Conservation (phyloP, 2,888 invertebrate genomes). For the Platerodrilus igneus region DNA sequence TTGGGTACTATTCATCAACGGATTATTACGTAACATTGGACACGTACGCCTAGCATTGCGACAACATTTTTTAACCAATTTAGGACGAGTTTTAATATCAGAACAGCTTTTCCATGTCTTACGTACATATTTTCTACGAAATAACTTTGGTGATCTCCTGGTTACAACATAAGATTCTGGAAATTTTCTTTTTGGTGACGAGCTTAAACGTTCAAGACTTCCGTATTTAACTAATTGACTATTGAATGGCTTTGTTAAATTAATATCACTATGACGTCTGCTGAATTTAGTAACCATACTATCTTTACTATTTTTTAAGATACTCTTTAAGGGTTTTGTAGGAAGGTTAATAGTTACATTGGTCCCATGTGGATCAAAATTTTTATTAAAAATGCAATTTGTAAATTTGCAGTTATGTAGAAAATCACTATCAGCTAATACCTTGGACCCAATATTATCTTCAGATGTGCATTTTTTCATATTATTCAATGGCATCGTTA, state of each 20-base stretch:
- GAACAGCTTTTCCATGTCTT: constrained; percentile 47
- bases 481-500: constrained; percentile 29
- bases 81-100: constrained; percentile 40
- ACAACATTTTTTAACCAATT: constrained; percentile 44
- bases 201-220: constrained; percentile 44
- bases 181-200: constrained; percentile 41
- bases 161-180: constrained; percentile 47
- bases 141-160: constrained; percentile 35
- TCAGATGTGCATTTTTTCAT: constrained; percentile 33
- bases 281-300: constrained; percentile 32
- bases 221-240: constrained; percentile 48
- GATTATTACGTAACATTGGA: constrained; percentile 39
- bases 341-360: constrained; percentile 44
- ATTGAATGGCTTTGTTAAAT: constrained; percentile 49
- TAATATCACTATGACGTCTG: constrained; percentile 52
- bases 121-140: constrained; percentile 38
- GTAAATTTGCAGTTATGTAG: constrained; percentile 44
- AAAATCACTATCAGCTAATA: constrained; percentile 36
- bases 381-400: constrained; percentile 47
- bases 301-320: constrained; percentile 40
- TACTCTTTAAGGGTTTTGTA: constrained; percentile 35
- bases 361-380: constrained; percentile 46
- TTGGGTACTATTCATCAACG: constrained; percentile 39
- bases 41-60: constrained; percentile 45
- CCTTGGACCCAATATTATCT: constrained; percentile 27